A percentile compares a stretch with the other conserved stretches of the same genome.
Evolutionary conservation across 2,113 vertebrate genomes (phyloP).

Genomic region (Lepisosteus oculatus): DNA sequence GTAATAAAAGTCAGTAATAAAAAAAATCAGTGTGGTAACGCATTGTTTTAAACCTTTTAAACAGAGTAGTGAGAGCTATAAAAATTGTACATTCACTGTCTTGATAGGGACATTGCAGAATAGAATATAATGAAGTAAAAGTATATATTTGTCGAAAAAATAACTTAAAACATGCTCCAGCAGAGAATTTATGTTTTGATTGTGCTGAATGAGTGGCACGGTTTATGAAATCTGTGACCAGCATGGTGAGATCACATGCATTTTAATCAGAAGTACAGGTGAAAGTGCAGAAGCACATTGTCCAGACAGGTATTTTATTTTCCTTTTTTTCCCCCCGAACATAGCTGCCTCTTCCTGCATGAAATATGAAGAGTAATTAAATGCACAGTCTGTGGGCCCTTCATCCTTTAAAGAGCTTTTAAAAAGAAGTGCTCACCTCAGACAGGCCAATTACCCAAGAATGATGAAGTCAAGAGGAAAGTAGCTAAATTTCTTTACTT

Average conservation of each 20-base stretch:
- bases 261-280: not conserved
- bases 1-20: too few species aligned
- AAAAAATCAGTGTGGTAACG: too few species aligned
- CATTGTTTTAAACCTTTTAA: too few species aligned
- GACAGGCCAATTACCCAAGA: slow-evolving; percentile 85
- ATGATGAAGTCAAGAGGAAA: slow-evolving; percentile 84
- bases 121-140: too few species aligned
- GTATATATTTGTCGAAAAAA: too few species aligned
- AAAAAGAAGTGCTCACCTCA: slow-evolving; percentile 72
- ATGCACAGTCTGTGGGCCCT: slow-evolving; percentile 79
- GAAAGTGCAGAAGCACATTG: slow-evolving; percentile 9
- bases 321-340: slow-evolving; percentile 57
- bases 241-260: not conserved
- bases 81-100: too few species aligned
- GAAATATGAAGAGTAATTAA: slow-evolving; percentile 85
- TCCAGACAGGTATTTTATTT: slow-evolving; percentile 65
- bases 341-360: slow-evolving; percentile 73
- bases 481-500: slow-evolving; percentile 96
- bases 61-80: too few species aligned
- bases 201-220: not conserved
- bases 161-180: not conserved
- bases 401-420: slow-evolving; percentile 74
- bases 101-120: too few species aligned
- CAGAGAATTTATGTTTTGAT: not conserved
- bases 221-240: too few species aligned